Base-by-base conservation (phyloP, 2,888 invertebrate species). In the Amorpha juglandis region DNA sequence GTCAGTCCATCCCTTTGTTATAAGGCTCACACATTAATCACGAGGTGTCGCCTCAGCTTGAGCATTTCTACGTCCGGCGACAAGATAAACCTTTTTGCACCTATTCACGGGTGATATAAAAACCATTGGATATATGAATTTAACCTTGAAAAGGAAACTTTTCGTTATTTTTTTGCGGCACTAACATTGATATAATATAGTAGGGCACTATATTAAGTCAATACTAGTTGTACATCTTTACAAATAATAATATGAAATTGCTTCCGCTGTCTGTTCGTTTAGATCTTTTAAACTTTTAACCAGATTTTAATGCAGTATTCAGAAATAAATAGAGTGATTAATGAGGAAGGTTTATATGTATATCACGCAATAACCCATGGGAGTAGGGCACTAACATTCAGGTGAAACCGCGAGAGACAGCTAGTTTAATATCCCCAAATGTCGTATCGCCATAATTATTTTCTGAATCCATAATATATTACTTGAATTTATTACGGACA, bases 81-180 rank as follows among this genome's bases (percentile, higher is more conserved):
- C 76, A 79, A 79, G 80, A 78, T 79, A 81, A 81, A 81, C 80
- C 77, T 81, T 81, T 78, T 80, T 74, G 52, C 76, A 80, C 78
- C 77, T 80, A 79, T 79, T 76, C 75, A 77, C 64, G 65, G 71
- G 8, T 68, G 64, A 74, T 71, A 75, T 71, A 76, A 75, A 73
- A 78, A 76, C 64, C 42, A 70, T 72, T 72, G 66, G 70, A 64
- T 63, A 63, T 70, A 71, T 66, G 64, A 70, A 71, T 70, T 65
- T 66, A 67, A 63, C 71, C 68, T 70, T 71, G 16, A 69, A 66
- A 63, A 51, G 63, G 70, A 68, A 63, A 27, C 6, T 12, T 58
- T 42, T 19, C 6, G 11, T 7, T 3, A 58, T 19, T 21, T 58
- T 27, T 55, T 55, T 55, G 16, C 16, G 35, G 35, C 16, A 4